Conservation (phyloP, 2,888 invertebrate species). For the Dexiosoma caninum region DNA sequence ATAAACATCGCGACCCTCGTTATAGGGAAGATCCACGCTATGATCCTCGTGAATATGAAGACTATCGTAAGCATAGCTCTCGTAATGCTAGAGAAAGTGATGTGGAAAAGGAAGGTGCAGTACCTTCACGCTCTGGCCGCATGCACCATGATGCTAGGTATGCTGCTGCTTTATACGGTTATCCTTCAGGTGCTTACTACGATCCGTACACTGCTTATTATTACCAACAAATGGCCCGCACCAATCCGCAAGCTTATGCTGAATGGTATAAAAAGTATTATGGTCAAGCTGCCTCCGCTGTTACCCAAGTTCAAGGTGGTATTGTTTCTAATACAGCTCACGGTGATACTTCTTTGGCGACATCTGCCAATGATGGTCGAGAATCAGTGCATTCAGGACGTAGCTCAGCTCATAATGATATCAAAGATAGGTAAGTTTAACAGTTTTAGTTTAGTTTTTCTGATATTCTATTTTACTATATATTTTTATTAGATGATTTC, state of each 20-base stretch:
- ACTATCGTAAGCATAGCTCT: slow-evolving; percentile 75
- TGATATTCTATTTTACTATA: slow-evolving; percentile 7
- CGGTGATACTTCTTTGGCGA: slow-evolving; percentile 45
- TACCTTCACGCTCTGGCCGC: slow-evolving; percentile 63
- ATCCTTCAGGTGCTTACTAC: slow-evolving; percentile 71
- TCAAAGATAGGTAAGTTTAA: slow-evolving; percentile 80
- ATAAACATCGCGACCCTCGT: slow-evolving; percentile 63
- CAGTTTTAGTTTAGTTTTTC: slow-evolving; percentile 27
- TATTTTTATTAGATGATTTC: too few species aligned
- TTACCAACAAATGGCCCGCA: slow-evolving; percentile 86
- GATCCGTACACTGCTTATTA: slow-evolving; percentile 83
- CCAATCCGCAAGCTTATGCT: slow-evolving; percentile 88
- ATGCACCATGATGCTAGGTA: slow-evolving; percentile 68
- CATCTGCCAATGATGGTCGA: slow-evolving; percentile 80
- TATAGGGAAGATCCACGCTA: slow-evolving; percentile 57
- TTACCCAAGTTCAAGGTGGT: not conserved
- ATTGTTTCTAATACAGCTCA: slow-evolving; percentile 66
- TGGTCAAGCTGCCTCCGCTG: slow-evolving; percentile 66
- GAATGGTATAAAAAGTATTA: slow-evolving; percentile 87
- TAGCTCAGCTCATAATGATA: slow-evolving; percentile 85
- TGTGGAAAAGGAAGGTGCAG: slow-evolving; percentile 70
- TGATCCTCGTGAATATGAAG: slow-evolving; percentile 74
- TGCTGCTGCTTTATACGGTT: slow-evolving; percentile 68
- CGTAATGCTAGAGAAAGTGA: slow-evolving; percentile 75
- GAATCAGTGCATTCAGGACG: slow-evolving; percentile 90